Evolutionary conservation across 2,888 invertebrate species (phyloP).

Genomic region (Parnassius smintheus): DNA sequence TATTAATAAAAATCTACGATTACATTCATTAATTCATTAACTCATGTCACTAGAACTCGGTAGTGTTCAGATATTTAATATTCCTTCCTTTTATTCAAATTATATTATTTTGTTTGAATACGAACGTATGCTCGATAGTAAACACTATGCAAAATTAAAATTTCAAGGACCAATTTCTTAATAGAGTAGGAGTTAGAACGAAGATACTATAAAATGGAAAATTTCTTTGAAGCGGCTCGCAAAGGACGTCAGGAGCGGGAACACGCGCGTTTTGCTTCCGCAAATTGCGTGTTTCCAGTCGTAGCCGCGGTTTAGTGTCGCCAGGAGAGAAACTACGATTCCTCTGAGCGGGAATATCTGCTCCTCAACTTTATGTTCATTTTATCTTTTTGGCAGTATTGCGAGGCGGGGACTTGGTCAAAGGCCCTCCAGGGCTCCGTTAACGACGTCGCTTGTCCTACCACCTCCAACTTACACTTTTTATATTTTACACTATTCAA

Average conservation of each 20-base stretch:
- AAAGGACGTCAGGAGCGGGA: constrained; percentile 15
- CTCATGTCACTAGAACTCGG: too few species aligned
- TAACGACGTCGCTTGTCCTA: constrained; percentile 66
- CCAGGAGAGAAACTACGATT: constrained; percentile 75
- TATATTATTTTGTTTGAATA: too few species aligned
- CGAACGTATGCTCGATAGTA: neutral
- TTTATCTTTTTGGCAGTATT: constrained; percentile 80
- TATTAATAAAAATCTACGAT: too few species aligned
- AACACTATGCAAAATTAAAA: neutral
- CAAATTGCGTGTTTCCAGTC: constrained; percentile 62
- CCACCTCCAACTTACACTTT: constrained; percentile 65
- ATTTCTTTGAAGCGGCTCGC: constrained; percentile 8
- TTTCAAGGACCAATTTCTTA: constrained; percentile 4
- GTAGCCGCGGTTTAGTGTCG: constrained; percentile 68
- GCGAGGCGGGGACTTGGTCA: constrained; percentile 70
- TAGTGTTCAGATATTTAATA: too few species aligned
- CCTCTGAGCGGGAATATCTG: constrained; percentile 75
- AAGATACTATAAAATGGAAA: constrained; percentile 15
- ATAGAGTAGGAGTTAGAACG: constrained; percentile 7
- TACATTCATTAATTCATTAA: too few species aligned
- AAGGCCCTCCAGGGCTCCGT: constrained; percentile 77
- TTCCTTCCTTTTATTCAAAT: too few species aligned
- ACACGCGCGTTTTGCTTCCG: constrained; percentile 42
- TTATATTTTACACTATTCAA: constrained; percentile 71
- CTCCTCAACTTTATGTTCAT: constrained; percentile 80